These are phyloP conservation scores for Hirundo rustica DNA, from an alignment of 2,797 vertebrate genomes.

Conservation along the genomic window DNA sequence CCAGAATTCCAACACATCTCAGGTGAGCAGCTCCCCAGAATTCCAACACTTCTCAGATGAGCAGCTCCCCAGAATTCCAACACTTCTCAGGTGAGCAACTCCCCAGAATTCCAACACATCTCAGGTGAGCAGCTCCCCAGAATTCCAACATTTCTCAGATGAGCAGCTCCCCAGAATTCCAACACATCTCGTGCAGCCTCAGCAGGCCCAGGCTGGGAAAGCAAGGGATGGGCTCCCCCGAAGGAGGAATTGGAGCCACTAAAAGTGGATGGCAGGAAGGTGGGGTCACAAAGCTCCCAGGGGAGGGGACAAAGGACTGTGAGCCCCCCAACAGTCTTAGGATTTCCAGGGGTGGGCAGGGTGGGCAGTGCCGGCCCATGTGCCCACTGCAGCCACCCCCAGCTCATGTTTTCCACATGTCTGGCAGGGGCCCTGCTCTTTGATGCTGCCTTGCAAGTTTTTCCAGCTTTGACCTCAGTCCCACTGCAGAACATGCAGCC, in stretches of 20 bases:
- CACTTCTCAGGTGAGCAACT: no score
- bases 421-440: background rate
- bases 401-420: background rate
- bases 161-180: no score
- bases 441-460: background rate
- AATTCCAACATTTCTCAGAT: no score
- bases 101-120: background rate
- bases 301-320: background rate
- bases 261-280: background rate
- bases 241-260: background rate
- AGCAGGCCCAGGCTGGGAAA: background rate
- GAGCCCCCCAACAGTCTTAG: background rate
- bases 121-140: background rate
- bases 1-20: no score
- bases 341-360: background rate
- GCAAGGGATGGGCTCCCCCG: rapidly evolving
- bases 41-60: no score
- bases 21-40: no score
- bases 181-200: background rate
- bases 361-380: background rate
- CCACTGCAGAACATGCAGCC: background rate
- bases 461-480: constrained; percentile 53
- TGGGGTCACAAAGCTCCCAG: background rate
- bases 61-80: no score
- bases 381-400: background rate